phyloP scores from a whole-genome alignment of 2,797 vertebrate species.

The Naso thynnoides region DNA sequence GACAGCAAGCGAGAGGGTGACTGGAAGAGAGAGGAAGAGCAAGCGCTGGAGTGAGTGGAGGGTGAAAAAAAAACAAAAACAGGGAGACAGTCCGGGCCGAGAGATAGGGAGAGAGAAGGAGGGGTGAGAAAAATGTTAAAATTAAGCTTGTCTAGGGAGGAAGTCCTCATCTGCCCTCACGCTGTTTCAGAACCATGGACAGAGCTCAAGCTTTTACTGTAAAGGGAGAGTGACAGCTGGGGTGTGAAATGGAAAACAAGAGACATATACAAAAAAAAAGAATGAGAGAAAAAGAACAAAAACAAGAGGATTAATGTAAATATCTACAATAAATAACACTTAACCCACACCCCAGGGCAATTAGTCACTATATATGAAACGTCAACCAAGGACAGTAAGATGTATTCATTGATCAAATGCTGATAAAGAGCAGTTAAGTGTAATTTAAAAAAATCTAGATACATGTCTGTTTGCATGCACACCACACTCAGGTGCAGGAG shows the following conservation, averaged over 20 bases:
- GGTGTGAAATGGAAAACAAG: neutral
- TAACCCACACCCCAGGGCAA: slow-evolving; percentile 12
- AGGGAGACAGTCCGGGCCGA: slow-evolving; percentile 25
- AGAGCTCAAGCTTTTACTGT: slow-evolving; percentile 48
- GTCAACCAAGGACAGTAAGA: neutral
- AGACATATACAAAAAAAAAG: neutral
- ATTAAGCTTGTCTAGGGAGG: slow-evolving; percentile 36
- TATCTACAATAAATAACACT: neutral
- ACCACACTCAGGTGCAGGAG: slow-evolving; percentile 6
- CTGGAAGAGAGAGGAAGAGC: slow-evolving; percentile 35
- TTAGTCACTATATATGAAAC: slow-evolving; percentile 3
- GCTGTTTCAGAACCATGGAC: slow-evolving; percentile 77
- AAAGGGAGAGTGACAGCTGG: slow-evolving; percentile 1
- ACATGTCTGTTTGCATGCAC: slow-evolving; percentile 9
- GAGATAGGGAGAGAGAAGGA: slow-evolving; percentile 32
- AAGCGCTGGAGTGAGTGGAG: slow-evolving; percentile 23
- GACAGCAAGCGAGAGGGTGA: slow-evolving; percentile 50
- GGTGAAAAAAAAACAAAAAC: slow-evolving; percentile 6
- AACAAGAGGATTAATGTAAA: neutral
- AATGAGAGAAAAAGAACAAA: neutral
- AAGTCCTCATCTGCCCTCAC: slow-evolving; percentile 12
- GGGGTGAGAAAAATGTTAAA: slow-evolving; percentile 25
- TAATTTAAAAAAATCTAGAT: too few species aligned
- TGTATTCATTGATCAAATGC: slow-evolving; percentile 14
- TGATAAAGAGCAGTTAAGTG: too few species aligned